Percentiles rank a stretch among this genome's conserved stretches.
These are phyloP conservation scores for Ptiloglossa arizonensis DNA, from an alignment of 1,140 invertebrate genomes.

Conservation along the genomic window DNA sequence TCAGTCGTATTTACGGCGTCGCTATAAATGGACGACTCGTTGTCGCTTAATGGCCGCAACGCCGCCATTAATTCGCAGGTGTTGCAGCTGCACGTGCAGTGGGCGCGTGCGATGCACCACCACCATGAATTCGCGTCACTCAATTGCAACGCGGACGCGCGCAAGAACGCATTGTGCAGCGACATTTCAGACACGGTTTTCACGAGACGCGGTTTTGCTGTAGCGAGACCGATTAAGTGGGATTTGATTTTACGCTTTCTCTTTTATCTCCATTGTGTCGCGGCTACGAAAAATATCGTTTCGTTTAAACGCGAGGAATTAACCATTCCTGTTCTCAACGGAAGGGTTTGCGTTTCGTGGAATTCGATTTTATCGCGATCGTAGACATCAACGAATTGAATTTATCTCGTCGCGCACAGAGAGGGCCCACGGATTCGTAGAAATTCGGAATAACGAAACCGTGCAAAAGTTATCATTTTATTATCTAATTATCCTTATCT, in stretches of 20 bases:
- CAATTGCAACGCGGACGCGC: background rate
- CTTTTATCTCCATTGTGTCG: background rate
- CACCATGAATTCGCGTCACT: constrained; percentile 2
- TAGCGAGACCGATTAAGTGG: background rate
- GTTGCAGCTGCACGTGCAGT: constrained; percentile 64
- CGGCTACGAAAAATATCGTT: too few relatives aligned
- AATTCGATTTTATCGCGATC: too few relatives aligned
- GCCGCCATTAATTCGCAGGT: constrained; percentile 60
- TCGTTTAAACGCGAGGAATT: too few relatives aligned
- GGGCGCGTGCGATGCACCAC: background rate
- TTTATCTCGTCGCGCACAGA: too few relatives aligned
- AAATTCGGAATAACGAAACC: too few relatives aligned
- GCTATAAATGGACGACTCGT: background rate
- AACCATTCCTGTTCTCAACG: too few relatives aligned
- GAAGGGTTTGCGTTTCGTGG: too few relatives aligned
- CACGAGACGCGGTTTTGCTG: too few relatives aligned
- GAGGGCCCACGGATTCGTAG: too few relatives aligned
- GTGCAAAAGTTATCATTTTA: too few relatives aligned
- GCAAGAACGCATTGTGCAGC: background rate
- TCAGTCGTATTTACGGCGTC: background rate
- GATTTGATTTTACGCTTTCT: constrained; percentile 8
- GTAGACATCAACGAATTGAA: too few relatives aligned
- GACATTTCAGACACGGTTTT: constrained; percentile 20
- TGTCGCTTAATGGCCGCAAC: background rate
- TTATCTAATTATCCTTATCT: too few relatives aligned